A percentile compares a stretch with the other conserved stretches of the same genome.
phyloP scores from a whole-genome alignment of 2,113 vertebrate genomes.

The Hydropotes inermis region DNA sequence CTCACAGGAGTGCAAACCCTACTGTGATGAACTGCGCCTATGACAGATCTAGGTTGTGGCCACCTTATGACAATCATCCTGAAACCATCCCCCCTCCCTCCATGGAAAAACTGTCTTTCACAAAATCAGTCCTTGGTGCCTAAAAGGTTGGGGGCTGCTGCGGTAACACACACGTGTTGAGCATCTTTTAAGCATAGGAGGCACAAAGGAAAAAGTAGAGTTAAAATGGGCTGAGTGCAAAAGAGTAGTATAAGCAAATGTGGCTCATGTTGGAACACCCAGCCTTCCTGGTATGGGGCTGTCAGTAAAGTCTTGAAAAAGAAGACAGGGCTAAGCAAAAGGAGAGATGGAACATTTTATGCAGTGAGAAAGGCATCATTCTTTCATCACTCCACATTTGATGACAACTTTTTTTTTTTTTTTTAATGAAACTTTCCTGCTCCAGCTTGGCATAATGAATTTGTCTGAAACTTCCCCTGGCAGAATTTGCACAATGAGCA shows the following conservation, averaged over 20 bases:
- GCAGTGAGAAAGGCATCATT: neutral
- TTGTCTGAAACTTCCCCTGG: neutral
- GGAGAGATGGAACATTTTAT: neutral
- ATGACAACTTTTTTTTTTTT: too few relatives aligned
- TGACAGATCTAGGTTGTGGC: neutral
- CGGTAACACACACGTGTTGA: fast-evolving
- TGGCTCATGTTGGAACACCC: neutral
- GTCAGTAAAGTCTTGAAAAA: neutral
- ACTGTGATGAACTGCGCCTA: neutral
- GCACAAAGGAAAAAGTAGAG: neutral
- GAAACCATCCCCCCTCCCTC: neutral
- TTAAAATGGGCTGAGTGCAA: neutral
- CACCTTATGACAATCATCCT: neutral
- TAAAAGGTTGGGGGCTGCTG: neutral
- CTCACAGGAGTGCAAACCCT: neutral
- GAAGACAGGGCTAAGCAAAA: neutral
- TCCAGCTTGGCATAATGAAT: neutral
- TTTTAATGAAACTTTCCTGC: neutral
- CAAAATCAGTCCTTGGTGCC: neutral
- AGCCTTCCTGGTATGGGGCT: neutral
- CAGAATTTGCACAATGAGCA: neutral
- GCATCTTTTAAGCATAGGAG: neutral
- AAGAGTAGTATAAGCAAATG: neutral
- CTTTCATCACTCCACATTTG: neutral
- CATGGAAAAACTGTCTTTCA: neutral